phyloP scores from a whole-genome alignment of 2,113 vertebrate genomes.

The Diadophis punctatus region DNA sequence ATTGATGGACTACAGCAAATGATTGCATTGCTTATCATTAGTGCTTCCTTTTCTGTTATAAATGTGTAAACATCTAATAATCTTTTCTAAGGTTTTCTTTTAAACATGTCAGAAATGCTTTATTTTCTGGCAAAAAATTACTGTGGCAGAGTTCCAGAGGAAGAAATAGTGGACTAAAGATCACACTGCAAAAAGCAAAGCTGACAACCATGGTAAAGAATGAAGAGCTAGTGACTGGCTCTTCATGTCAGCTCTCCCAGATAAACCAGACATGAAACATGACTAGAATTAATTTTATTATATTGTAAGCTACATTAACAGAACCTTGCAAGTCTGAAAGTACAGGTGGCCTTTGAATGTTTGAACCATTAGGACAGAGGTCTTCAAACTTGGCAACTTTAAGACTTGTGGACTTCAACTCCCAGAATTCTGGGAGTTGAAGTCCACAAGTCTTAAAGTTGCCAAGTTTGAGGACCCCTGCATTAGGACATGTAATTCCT shows the following conservation, averaged over 20 bases:
- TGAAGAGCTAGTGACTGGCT: background rate
- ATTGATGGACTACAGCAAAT: background rate
- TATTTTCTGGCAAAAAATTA: background rate
- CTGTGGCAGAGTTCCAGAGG: background rate
- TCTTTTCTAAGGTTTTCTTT: background rate
- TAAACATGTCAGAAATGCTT: background rate
- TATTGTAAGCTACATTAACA: background rate
- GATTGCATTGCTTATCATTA: background rate
- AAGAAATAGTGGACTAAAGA: background rate
- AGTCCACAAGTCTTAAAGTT: too few species aligned
- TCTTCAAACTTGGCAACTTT: too few species aligned
- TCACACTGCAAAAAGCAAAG: background rate
- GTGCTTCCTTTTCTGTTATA: background rate
- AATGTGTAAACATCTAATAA: background rate
- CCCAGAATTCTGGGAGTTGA: too few species aligned
- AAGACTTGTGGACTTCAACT: too few species aligned
- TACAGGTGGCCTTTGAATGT: background rate
- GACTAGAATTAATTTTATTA: background rate
- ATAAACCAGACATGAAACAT: background rate
- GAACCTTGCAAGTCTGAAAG: background rate
- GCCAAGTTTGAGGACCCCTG: too few species aligned
- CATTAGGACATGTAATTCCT: background rate
- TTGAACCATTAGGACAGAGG: background rate
- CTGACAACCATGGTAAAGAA: background rate
- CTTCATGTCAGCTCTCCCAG: background rate